These are phyloP conservation scores for Lepus timidus DNA, from an alignment of 2,113 vertebrate genomes.

Conservation along the genomic window DNA sequence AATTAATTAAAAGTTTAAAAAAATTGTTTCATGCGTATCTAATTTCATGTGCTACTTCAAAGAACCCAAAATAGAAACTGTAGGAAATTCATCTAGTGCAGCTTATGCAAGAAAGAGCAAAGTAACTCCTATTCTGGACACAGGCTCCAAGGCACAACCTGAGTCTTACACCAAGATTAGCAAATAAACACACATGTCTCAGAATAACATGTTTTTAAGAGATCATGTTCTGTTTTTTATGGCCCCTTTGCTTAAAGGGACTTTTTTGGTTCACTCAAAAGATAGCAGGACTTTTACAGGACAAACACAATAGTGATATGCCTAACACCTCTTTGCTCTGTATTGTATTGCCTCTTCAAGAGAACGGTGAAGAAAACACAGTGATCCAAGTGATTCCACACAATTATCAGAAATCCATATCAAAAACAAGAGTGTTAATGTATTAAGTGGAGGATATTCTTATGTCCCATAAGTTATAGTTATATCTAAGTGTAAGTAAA, in stretches of 20 bases:
- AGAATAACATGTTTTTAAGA: slow-evolving; percentile 45
- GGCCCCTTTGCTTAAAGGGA: not conserved
- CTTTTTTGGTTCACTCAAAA: slow-evolving; percentile 20
- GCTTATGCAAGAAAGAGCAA: slow-evolving; percentile 50
- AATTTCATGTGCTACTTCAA: slow-evolving; percentile 73
- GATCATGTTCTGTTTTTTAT: not conserved
- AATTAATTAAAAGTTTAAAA: slow-evolving; percentile 66
- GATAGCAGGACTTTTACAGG: not conserved
- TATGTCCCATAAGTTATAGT: too few species aligned
- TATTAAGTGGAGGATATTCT: too few species aligned
- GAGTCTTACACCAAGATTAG: not conserved
- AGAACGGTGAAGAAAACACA: not conserved
- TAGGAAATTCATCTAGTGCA: slow-evolving; percentile 47
- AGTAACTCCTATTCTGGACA: slow-evolving; percentile 32
- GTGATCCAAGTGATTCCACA: not conserved
- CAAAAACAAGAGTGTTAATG: too few species aligned
- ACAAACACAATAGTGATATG: not conserved
- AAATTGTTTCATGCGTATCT: slow-evolving; percentile 67
- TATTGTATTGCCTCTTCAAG: not conserved
- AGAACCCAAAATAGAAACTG: slow-evolving; percentile 74
- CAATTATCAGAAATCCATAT: not conserved
- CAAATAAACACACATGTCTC: not conserved
- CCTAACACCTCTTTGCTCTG: not conserved
- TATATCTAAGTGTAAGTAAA: too few species aligned
- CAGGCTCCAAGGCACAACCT: not conserved